phyloP scores from a whole-genome alignment of 2,888 invertebrate genomes.

The Coleophora flavipennella region DNA sequence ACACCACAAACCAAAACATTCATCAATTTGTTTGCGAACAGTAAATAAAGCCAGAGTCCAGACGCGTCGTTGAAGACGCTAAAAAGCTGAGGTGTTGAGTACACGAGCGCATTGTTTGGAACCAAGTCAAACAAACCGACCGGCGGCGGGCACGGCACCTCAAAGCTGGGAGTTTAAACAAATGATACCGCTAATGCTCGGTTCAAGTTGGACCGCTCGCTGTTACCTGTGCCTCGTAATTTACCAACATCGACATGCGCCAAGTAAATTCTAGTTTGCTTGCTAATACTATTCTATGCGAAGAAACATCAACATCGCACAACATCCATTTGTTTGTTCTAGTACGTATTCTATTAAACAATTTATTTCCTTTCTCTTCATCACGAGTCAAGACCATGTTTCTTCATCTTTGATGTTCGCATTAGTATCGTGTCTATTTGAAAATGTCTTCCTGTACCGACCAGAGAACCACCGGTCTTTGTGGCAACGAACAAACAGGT shows the following conservation, averaged over 20 bases:
- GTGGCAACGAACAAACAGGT: slow-evolving; percentile 34
- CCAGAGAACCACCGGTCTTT: slow-evolving; percentile 22
- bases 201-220: slow-evolving; percentile 29
- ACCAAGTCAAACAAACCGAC: slow-evolving; percentile 47
- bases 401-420: no score
- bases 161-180: slow-evolving; percentile 50
- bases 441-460: slow-evolving; percentile 1
- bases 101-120: slow-evolving; percentile 53
- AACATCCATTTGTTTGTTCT: no score
- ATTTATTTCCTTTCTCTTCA: no score
- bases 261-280: slow-evolving; percentile 3
- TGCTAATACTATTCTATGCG: background rate
- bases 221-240: slow-evolving; percentile 23
- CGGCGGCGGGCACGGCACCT: slow-evolving; percentile 46
- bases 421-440: no score
- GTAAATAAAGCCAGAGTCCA: slow-evolving; percentile 35
- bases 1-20: slow-evolving; percentile 20
- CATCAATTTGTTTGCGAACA: slow-evolving; percentile 41
- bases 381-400: no score
- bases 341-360: no score
- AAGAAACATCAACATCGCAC: no score
- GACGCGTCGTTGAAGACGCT: slow-evolving; percentile 45
- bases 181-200: slow-evolving; percentile 52
- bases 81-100: slow-evolving; percentile 58
- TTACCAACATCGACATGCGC: slow-evolving; percentile 5